Evolutionary conservation across 2,113 vertebrate species (phyloP).

Genomic region (Nanorana parkeri): DNA sequence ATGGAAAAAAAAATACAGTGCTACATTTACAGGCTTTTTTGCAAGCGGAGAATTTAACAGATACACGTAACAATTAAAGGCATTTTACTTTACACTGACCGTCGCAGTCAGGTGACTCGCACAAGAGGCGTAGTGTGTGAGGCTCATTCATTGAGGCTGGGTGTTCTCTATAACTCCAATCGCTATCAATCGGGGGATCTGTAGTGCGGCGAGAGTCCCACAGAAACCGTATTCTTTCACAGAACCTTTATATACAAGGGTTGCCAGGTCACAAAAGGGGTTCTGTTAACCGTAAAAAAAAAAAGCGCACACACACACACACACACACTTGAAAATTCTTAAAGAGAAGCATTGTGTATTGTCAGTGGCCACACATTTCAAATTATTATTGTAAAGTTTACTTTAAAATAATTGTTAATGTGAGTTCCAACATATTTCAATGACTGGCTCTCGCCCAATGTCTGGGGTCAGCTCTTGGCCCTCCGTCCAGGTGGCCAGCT

Average conservation of each 20-base stretch:
- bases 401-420: no score
- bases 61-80: conserved; percentile 30
- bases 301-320: no score
- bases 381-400: no score
- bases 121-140: conserved; percentile 39
- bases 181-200: conserved; percentile 43
- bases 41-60: conserved; percentile 9
- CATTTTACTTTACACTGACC: conserved; percentile 15
- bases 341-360: no score
- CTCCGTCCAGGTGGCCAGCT: no score
- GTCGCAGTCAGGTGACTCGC: conserved; percentile 20
- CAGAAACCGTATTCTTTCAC: conserved; percentile 13
- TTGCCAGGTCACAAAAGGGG: conserved; percentile 15
- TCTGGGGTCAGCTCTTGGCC: no score
- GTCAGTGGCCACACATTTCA: no score
- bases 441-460: no score
- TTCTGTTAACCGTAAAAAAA: conserved; percentile 26
- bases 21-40: conserved; percentile 6
- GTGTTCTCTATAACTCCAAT: conserved; percentile 14
- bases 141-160: neutral
- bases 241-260: neutral
- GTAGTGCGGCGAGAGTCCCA: neutral
- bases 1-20: conserved; percentile 3
- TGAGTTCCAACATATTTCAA: no score
- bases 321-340: no score